Evolutionary conservation across 2,888 invertebrate species (phyloP).

Genomic region (Leptothorax acervorum): DNA sequence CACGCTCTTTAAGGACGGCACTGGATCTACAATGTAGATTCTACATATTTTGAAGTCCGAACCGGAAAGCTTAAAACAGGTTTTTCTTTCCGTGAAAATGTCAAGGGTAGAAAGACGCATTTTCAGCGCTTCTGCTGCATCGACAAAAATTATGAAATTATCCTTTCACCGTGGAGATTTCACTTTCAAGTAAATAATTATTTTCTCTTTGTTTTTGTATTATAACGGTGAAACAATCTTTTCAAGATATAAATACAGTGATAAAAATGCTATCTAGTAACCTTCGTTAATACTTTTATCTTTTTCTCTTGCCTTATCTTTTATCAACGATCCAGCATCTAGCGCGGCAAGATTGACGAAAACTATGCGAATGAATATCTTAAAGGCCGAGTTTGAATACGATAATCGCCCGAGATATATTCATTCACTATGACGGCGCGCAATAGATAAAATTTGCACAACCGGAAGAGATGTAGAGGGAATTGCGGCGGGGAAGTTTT

Average conservation of each 20-base stretch:
- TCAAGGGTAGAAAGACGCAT: background rate
- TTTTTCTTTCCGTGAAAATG: background rate
- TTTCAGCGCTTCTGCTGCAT: too few species aligned
- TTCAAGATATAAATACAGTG: background rate
- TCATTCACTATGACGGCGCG: constrained; percentile 33
- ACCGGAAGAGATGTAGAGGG: background rate
- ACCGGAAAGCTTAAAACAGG: background rate
- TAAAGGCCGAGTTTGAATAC: background rate
- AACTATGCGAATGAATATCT: background rate
- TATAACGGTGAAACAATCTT: background rate
- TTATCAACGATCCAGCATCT: background rate
- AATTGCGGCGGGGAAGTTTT: constrained; percentile 57
- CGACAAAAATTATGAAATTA: background rate
- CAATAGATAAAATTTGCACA: constrained; percentile 38
- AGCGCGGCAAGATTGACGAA: background rate
- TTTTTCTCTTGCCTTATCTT: background rate
- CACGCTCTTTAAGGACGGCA: background rate
- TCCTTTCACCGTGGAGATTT: background rate
- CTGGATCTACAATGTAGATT: background rate
- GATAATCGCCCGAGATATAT: constrained; percentile 29
- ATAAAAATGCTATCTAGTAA: background rate
- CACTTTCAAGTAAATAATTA: background rate
- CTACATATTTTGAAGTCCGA: constrained; percentile 23
- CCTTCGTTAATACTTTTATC: background rate
- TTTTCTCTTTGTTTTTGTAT: background rate